phyloP scores from a whole-genome alignment of 2,113 vertebrate genomes.

The Oreocharis arfaki region DNA sequence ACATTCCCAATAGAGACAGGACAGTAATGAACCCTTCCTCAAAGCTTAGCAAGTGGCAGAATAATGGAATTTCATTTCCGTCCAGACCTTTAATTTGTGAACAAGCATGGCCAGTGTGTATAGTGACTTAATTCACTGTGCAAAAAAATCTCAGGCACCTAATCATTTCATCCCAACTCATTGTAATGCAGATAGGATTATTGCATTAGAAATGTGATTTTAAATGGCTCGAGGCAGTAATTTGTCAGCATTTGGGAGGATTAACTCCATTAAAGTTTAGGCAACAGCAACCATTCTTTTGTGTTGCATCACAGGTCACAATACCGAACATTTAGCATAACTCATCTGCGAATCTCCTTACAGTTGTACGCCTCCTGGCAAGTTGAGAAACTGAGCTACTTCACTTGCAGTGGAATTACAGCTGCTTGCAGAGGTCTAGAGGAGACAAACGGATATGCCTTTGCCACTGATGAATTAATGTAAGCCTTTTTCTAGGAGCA shows the following conservation, averaged over 20 bases:
- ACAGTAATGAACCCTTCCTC: constrained; percentile 16
- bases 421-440: not conserved
- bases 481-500: not conserved
- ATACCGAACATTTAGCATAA: constrained; percentile 33
- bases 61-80: constrained; percentile 39
- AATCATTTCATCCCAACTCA: constrained; percentile 61
- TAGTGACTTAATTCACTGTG: constrained; percentile 68
- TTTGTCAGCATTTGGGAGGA: constrained; percentile 72
- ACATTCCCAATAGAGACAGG: not conserved
- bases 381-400: not conserved
- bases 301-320: constrained; percentile 37
- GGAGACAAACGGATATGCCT: not conserved
- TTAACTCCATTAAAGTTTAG: constrained; percentile 66
- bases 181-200: constrained; percentile 68
- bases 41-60: constrained; percentile 19
- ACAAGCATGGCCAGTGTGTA: constrained; percentile 31
- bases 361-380: not conserved
- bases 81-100: constrained; percentile 65
- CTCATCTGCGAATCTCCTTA: not conserved
- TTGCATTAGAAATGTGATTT: constrained; percentile 73
- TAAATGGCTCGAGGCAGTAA: constrained; percentile 63
- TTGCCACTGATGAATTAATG: not conserved
- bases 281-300: constrained; percentile 44
- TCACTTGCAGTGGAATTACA: not conserved
- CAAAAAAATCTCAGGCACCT: constrained; percentile 64